Base-by-base conservation (phyloP, 2,888 invertebrate genomes). In the Erebia palarica region DNA sequence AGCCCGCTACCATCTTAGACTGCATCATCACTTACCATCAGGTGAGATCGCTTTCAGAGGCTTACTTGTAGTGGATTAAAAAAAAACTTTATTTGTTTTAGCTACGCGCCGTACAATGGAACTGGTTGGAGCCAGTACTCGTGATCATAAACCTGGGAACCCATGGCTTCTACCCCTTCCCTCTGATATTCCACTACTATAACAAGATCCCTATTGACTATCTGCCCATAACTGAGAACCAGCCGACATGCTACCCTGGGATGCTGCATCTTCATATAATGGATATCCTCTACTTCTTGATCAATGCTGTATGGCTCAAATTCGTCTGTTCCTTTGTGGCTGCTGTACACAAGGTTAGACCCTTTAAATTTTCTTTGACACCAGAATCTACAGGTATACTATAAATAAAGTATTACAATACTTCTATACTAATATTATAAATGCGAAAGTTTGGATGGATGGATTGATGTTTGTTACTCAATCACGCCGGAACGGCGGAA, bases 81-180 rank as follows among this genome's bases (percentile, higher is more conserved):
- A n/a, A n/a, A n/a, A n/a, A n/a, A n/a, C n/a, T 42, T 2, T n/a
- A 10, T 36, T n/a, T 53, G 11, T 63, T 70, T 16, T 44, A 89
- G 90, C 77, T 89, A 0, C 75, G 76, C 55, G 67, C 74, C 1
- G 75, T 79, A 10, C 79, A 85, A 71, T 79, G 85, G 74, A 80
- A 84, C 18, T 84, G 85, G 82, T 71, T 90, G 27, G 86, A 87
- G 69, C 84, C 86, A 0, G n/a, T 87, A 0, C 80, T 91, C 0
- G 75, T 87, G 5, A 60, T 86, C n/a, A 21, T 88, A 9, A 90
- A 89, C 74, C 77, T 91, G 0, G 91, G 91, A n/a, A 89, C 87
- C 18, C 90, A 90, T 67, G 90, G 90, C 67, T 89, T 90, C 79
- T 88, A 87, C 75, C 88, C 88, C 0, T 87, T 86, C 77, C 90